Evolutionary conservation across 2,113 vertebrate species (phyloP).

Genomic region (Caranx ignobilis): DNA sequence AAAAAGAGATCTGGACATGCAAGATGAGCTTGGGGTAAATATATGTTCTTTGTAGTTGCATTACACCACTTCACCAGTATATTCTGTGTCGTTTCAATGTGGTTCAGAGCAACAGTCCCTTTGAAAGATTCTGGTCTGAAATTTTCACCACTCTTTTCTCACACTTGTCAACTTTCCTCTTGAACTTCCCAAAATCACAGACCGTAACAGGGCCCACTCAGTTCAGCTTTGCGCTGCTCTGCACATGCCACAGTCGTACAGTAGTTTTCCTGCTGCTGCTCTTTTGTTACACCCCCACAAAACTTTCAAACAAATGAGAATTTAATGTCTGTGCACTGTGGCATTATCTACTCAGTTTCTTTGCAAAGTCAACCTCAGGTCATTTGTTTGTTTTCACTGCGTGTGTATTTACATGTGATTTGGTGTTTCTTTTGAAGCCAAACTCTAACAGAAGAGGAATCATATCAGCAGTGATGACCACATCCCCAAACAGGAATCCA

Average conservation of each 20-base stretch:
- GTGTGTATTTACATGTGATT: neutral
- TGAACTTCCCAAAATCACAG: neutral
- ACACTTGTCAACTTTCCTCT: neutral
- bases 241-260: too few species aligned
- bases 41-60: neutral
- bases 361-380: neutral
- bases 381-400: neutral
- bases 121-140: neutral
- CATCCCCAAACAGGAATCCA: constrained; percentile 9
- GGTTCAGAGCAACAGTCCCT: neutral
- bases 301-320: neutral
- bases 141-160: neutral
- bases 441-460: constrained; percentile 24
- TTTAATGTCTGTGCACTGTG: too few species aligned
- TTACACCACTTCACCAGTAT: neutral
- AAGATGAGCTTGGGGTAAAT: neutral
- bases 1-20: neutral
- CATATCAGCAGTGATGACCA: neutral
- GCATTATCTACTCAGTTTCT: neutral
- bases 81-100: neutral
- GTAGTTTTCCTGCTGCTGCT: neutral
- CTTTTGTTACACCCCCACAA: neutral
- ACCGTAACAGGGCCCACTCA: too few species aligned
- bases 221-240: too few species aligned
- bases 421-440: constrained; percentile 13